Base-by-base conservation (phyloP, 2,888 invertebrate genomes). In the Catocala fraxini region DNA sequence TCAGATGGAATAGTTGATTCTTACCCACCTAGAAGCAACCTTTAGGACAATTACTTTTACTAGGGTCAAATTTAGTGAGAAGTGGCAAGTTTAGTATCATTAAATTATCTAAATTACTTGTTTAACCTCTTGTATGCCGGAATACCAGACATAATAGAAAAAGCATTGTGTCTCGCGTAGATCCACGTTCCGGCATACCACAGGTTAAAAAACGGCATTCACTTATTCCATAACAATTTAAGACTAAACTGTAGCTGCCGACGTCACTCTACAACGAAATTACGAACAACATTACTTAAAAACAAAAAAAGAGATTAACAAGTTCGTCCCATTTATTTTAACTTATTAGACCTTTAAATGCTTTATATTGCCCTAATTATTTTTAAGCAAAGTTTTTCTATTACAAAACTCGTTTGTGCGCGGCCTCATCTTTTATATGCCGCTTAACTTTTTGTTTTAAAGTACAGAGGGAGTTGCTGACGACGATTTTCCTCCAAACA, bases 331-430 rank as follows among this genome's bases (percentile, higher is more conserved):
- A 67, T 65, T 55, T 39, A 65, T 71, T 39, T 58, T 35, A 60
- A 48, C 41, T 63, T 59, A 60, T 51, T 49, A 65, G 42, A 68
- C 53, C 6, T 60, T 54, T 41, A 66, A 71, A 61, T 59, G 53
- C 55, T 68, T 70, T 71, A 61, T 54, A 62, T 54, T 68, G 61
- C 60, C 60, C 60, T 69, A 72, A 75, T 77, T 73, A 79, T 72
- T 66, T 68, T 39, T 51, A 61, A 56, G 51, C 45, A 73, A 82
- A 81, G 71, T 81, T 80, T 81, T 79, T 74, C 77, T 76, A 77
- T 81, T 81, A 80, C 46, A 68, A 71, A 74, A 73, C 71, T 81
- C 68, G 68, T 77, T 77, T 72, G 61, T 48, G 58, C 62, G 64
- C 49, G 43, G 63, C 62, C 67, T 73, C 68, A 59, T 77, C 69